These are phyloP conservation scores for Shargacucullia verbasci DNA, from an alignment of 2,888 invertebrate genomes.

Conservation along the genomic window DNA sequence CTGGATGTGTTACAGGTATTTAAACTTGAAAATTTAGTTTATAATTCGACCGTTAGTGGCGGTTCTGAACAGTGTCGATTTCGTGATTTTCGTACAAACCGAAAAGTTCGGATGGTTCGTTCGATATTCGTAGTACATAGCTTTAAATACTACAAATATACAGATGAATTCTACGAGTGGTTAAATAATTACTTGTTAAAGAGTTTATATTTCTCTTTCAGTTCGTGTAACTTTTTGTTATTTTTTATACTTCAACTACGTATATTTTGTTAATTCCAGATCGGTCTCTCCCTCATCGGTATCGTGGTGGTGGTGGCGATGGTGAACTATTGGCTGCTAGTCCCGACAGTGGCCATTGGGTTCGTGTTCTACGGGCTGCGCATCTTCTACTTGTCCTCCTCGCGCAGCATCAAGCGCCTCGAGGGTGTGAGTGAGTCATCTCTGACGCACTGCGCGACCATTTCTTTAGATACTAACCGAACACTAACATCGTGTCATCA, in stretches of 20 bases:
- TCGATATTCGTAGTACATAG: too few relatives aligned
- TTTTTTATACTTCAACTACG: too few relatives aligned
- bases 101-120: too few relatives aligned
- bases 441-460: conserved; percentile 64
- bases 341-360: conserved; percentile 92
- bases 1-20: conserved; percentile 90
- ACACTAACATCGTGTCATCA: conserved; percentile 8
- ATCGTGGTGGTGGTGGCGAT: conserved; percentile 93
- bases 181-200: too few relatives aligned
- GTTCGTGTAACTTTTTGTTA: too few relatives aligned
- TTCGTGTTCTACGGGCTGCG: conserved; percentile 93
- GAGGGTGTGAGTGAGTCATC: conserved; percentile 94
- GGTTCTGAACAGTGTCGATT: too few relatives aligned
- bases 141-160: too few relatives aligned
- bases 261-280: conserved; percentile 80
- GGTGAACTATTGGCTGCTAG: conserved; percentile 92
- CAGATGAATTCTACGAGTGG: too few relatives aligned
- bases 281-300: conserved; percentile 94
- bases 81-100: too few relatives aligned
- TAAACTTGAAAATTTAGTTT: too few relatives aligned
- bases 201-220: too few relatives aligned
- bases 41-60: too few relatives aligned
- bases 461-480: conserved; percentile 47
- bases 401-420: conserved; percentile 94
- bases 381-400: conserved; percentile 93